Conservation (phyloP, 1,140 invertebrate species). For the Lethrus apterus region DNA sequence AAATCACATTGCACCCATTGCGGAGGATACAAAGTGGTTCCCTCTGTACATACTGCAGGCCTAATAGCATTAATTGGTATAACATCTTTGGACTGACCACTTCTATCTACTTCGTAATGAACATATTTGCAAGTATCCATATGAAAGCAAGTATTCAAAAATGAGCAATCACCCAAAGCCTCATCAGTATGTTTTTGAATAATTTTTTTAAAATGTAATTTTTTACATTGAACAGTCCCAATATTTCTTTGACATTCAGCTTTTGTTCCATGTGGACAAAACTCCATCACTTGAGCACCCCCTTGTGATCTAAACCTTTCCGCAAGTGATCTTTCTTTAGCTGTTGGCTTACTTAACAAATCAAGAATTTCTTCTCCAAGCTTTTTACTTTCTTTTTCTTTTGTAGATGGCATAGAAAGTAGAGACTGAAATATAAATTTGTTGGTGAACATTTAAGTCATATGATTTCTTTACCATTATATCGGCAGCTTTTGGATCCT, state of each 20-base stretch:
- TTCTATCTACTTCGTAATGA: conserved; percentile 83
- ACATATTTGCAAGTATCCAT: conserved; percentile 99
- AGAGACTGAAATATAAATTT: conserved; percentile 58
- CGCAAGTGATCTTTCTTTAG: conserved; percentile 88
- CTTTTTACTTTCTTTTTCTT: conserved; percentile 92
- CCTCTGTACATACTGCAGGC: conserved; percentile 42
- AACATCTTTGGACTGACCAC: conserved; percentile 29
- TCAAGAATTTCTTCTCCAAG: conserved; percentile 94
- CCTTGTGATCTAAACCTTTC: conserved; percentile 94
- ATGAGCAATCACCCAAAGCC: conserved; percentile 92
- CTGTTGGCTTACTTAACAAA: conserved; percentile 88
- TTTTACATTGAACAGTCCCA: conserved; percentile 62
- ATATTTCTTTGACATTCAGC: conserved; percentile 74
- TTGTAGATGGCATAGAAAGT: conserved; percentile 85
- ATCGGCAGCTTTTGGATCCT: conserved; percentile 48
- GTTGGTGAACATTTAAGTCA: conserved; percentile 13
- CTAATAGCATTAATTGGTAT: conserved; percentile 18
- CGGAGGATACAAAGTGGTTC: conserved; percentile 71
- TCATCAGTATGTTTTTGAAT: conserved; percentile 96
- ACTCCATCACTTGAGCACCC: conserved; percentile 90
- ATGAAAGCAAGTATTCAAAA: conserved; percentile 97
- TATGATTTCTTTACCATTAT: conserved; percentile 50
- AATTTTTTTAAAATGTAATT: conserved; percentile 96
- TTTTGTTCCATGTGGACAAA: conserved; percentile 90
- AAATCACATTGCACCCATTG: conserved; percentile 98